phyloP scores from a whole-genome alignment of 2,797 vertebrate species.

The Catamblyrhynchus diadema region DNA sequence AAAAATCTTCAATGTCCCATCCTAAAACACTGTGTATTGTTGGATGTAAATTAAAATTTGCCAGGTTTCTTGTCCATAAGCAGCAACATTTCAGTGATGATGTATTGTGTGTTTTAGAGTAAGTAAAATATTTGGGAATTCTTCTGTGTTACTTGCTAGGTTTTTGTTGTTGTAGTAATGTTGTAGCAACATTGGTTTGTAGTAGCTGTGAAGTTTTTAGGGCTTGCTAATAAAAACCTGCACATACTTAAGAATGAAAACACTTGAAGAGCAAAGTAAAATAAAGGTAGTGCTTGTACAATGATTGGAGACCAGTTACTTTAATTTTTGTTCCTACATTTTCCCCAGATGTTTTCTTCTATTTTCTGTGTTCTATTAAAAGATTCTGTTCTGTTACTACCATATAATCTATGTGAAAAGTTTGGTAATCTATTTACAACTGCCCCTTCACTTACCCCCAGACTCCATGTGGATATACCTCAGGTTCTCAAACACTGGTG shows the following conservation, averaged over 20 bases:
- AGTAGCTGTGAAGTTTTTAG: not conserved
- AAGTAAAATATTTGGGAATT: not conserved
- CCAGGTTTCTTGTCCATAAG: not conserved
- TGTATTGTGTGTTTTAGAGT: not conserved
- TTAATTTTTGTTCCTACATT: not conserved
- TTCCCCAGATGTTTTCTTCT: not conserved
- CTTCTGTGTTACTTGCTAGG: not conserved
- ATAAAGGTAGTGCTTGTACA: not conserved
- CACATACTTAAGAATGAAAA: not conserved
- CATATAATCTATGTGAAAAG: not conserved
- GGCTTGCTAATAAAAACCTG: not conserved
- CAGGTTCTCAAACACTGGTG: not conserved
- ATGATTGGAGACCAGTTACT: not conserved
- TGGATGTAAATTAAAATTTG: not conserved
- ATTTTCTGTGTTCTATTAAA: not conserved
- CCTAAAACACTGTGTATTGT: not conserved
- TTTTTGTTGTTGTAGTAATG: not conserved
- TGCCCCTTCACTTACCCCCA: not conserved
- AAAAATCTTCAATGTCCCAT: not conserved
- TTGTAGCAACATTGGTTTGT: not conserved
- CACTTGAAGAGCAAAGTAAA: not conserved
- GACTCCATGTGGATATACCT: fast-evolving
- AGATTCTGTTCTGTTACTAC: not conserved
- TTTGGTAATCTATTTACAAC: not conserved
- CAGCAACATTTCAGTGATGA: not conserved